Base-by-base conservation (phyloP, 1,140 invertebrate genomes). In the Drosophila sechellia region DNA sequence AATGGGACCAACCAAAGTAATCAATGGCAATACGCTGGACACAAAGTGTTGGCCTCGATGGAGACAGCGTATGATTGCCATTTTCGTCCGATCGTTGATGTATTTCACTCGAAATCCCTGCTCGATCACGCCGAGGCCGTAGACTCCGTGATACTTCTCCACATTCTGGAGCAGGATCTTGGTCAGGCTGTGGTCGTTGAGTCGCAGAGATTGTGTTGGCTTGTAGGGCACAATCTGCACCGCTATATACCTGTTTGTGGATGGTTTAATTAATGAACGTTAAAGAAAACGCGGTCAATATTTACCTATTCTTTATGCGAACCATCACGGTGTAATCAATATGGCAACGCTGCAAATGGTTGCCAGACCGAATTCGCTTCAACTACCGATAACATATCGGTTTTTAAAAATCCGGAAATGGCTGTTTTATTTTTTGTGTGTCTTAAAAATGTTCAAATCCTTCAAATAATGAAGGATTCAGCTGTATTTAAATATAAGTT, bases 31-130 rank as follows among this genome's bases (percentile, higher is more conserved):
- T 59, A 93, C 93, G 78, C 94, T 95, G 1, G 95, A 93, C 5
- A 96, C 93, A 91, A 96, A 94, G 84, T 93, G 94, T 77, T 97
- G 96, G 8, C 96, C 95, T 1, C 95, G 95, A 92, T 96, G 96
- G 71, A 95, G 92, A 27, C 93, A 93, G 81, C 95, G 93, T 53
- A 97, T 93, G 17, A 97, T 93, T 0, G 95, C 95, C 77, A 96
- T 95, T 93, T 94, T 94, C 3, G 96, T 96, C 43, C 94, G 93
- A 66, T 94, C 93, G 92, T 97, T 96, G 77, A 95, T 96, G 93
- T 96, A 97, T 93, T 96, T 96, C 31, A 95, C 95, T 92, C 93
- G 92, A 80, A 96, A 96, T 25, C 95, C 96, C 57, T 94, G 93
- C 92, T 93, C 94, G 35, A 95, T 93, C 13, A 95, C 92, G 5